Base-by-base conservation (phyloP, 1,140 invertebrate genomes). In the Leptoteleia sp. region DNA sequence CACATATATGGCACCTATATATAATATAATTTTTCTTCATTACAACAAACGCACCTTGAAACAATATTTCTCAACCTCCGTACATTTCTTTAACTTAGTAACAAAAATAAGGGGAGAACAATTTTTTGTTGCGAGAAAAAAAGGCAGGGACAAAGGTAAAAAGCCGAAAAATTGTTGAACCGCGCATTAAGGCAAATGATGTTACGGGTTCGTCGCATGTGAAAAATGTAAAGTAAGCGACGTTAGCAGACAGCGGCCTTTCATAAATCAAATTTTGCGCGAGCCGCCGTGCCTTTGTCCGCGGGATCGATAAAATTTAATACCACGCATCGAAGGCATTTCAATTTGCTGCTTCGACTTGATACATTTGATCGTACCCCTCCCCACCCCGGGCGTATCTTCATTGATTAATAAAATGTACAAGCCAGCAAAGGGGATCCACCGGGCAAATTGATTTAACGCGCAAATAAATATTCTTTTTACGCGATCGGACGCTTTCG, bases 231-330 rank as follows among this genome's bases (percentile, higher is more conserved):
- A 70, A 70, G 31, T 70, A 70, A 70, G 65, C 54, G 52, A 16
- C 35, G 35, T 4, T 5, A 16, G 45, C 27, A 7, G 47, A 25
- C 48, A 25, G 19, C 55, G 40, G 29, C 15, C 35, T 61, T 61
- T 54, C 67, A 71, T 71, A 61, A 71, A 71, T 71, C 67, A 71
- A 71, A 71, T 71, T 71, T 61, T 38, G 25, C 31, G 9, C 19
- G 38, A 19, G 22, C 42, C 16, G 13, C 25, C 35, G 19, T 33
- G 47, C 67, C 37, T 71, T 71, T 61, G 38, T 71, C 57, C 48
- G 37, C 17, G 38, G 45, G 48, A 71, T 71, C 55, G 55, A 61
- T 71, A 71, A 71, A 71, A 71, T 62, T 71, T 52, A 71, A 71
- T 71, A 62, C 45, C 67, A 71, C 33, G 55, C 67, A 62, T 62